Base-by-base conservation (phyloP, 1,140 invertebrate species). In the Metaphire vulgaris region DNA sequence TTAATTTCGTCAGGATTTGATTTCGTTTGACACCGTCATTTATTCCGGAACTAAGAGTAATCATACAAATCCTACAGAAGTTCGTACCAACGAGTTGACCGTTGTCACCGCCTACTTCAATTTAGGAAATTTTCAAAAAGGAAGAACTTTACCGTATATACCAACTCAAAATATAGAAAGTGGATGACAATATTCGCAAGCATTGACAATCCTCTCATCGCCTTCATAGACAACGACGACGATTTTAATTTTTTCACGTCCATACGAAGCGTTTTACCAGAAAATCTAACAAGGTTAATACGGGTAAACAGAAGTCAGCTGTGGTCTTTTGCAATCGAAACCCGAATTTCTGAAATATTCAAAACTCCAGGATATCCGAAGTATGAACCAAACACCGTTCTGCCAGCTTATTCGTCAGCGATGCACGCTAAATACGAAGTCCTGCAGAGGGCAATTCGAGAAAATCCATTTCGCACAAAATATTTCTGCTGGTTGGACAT, bases 401-500 rank as follows among this genome's bases (percentile, higher is more conserved):
- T 77, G 68, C 69, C 81, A 1, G 79, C 79, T 31, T 83, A 83
- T 65, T 80, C 81, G n/a, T 81, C 81, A 79, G 80, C 79, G n/a
- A 83, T 82, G 77, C 82, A 83, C 80, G 81, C 81, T 1, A 84
- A 84, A 72, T 78, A 78, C 41, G 77, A 78, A 69, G 28, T 78
- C 1, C 29, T 78, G 69, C 32, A 41, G 1, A 28, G 32, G 12
- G 34, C 71, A 6, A 34, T 41, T 0, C 33, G 21, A 2, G 28
- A 33, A 32, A 76, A 76, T 65, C 30, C 64, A n/a, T 76, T 78
- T 41, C 28, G 64, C 14, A 78, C 34, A n/a, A 34, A 72, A n/a
- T 76, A 78, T 65, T 67, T 78, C 66, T 15, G 56, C 29, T 78
- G 75, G 77, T 28, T 78, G 28, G 77, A 78, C 64, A 73, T 78